Evolutionary conservation across 2,797 vertebrate genomes (phyloP).

Genomic region (Triplophysa bombifrons): DNA sequence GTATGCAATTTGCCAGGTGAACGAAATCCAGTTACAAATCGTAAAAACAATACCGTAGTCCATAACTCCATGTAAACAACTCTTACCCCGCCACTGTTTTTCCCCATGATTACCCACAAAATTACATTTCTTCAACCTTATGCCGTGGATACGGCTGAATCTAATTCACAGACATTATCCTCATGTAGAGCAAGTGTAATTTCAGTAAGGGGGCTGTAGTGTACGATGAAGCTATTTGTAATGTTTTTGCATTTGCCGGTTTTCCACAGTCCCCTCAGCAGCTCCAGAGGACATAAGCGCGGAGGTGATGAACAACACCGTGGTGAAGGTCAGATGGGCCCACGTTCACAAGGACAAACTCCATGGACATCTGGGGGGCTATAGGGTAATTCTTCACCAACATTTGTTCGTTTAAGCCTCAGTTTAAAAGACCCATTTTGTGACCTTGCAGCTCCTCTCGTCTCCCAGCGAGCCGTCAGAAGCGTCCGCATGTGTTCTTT

Average conservation of each 20-base stretch:
- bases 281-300: constrained; percentile 84
- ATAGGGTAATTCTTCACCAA: constrained; percentile 83
- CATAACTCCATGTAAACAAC: constrained; percentile 39
- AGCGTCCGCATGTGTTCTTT: constrained; percentile 7
- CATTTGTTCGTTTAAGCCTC: constrained; percentile 66
- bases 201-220: constrained; percentile 15
- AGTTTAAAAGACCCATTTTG: constrained; percentile 62
- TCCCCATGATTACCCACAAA: constrained; percentile 36
- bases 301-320: constrained; percentile 85
- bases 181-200: constrained; percentile 37
- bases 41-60: constrained; percentile 28
- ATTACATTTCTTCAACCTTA: constrained; percentile 39
- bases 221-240: constrained; percentile 19
- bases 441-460: constrained; percentile 46
- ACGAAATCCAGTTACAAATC: constrained; percentile 27
- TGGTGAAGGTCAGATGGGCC: constrained; percentile 88
- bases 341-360: constrained; percentile 90
- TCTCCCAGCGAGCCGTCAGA: constrained; percentile 38
- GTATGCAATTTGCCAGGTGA: constrained; percentile 30
- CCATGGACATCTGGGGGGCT: constrained; percentile 91
- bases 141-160: constrained; percentile 3
- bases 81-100: constrained; percentile 36
- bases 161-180: constrained; percentile 39
- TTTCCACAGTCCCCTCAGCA: constrained; percentile 85
- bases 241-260: constrained; percentile 34